Evolutionary conservation across 2,888 invertebrate genomes (phyloP).

Genomic region (Nomada fabriciana): DNA sequence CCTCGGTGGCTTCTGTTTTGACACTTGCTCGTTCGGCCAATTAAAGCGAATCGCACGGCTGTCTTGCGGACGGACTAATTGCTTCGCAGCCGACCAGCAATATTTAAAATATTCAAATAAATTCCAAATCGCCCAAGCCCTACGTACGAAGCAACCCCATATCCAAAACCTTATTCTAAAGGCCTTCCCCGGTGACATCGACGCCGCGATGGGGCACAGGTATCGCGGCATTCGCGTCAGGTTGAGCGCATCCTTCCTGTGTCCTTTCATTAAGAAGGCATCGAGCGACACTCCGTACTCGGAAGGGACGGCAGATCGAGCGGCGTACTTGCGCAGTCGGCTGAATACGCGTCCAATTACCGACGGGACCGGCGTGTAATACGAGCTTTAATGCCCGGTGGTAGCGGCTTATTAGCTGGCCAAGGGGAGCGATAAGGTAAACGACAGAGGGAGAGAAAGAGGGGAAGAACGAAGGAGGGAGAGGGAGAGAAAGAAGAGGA

Average conservation of each 20-base stretch:
- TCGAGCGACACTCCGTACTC: conserved; percentile 51
- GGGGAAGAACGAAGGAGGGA: background rate
- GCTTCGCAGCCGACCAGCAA: no score
- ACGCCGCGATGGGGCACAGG: conserved; percentile 5
- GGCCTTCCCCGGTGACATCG: background rate
- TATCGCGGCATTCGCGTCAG: conserved; percentile 1
- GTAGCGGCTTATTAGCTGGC: conserved; percentile 69
- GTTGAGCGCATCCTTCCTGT: conserved; percentile 38
- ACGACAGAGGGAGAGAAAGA: background rate
- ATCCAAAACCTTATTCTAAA: background rate
- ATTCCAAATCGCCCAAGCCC: no score
- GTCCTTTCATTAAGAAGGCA: conserved; percentile 57
- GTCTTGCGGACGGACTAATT: conserved; percentile 4
- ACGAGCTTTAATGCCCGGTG: conserved; percentile 73
- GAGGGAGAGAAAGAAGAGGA: conserved; percentile 12
- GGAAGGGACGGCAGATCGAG: conserved; percentile 41
- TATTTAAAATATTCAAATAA: no score
- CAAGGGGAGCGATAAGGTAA: background rate
- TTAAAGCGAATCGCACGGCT: conserved; percentile 27
- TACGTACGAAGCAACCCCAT: no score
- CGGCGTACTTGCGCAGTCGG: conserved; percentile 43
- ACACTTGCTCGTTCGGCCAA: background rate
- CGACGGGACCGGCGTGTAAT: conserved; percentile 75
- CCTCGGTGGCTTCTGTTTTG: background rate
- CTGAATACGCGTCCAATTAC: conserved; percentile 78